Conservation (phyloP, 2,113 vertebrate species). For the Istiophorus platypterus region DNA sequence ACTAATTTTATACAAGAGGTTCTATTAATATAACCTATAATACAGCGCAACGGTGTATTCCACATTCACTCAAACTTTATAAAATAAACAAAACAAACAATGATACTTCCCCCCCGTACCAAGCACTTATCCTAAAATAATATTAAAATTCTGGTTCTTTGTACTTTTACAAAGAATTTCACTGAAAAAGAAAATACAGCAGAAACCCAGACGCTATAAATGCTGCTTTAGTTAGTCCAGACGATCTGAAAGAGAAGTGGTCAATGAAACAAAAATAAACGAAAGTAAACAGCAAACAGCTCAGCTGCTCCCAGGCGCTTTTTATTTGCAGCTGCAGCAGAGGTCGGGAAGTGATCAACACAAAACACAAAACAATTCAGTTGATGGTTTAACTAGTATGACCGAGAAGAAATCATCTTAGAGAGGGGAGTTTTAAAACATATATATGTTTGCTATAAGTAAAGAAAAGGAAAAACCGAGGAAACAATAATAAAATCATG, state of each 20-base stretch:
- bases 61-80: background rate
- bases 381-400: background rate
- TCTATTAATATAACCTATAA: background rate
- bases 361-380: background rate
- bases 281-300: slow-evolving; percentile 42
- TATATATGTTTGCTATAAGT: background rate
- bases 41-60: background rate
- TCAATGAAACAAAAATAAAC: slow-evolving; percentile 37
- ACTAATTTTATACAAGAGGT: background rate
- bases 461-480: slow-evolving; percentile 5
- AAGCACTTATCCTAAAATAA: background rate
- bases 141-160: background rate
- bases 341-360: slow-evolving; percentile 11
- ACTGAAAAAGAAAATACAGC: background rate
- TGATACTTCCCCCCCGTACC: fast-evolving
- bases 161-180: background rate
- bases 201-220: slow-evolving; percentile 18
- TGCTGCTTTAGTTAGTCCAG: background rate
- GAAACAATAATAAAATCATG: background rate
- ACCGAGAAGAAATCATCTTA: background rate
- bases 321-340: slow-evolving; percentile 27
- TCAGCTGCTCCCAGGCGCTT: background rate
- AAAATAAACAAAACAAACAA: slow-evolving; percentile 10
- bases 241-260: slow-evolving; percentile 22
- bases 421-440: too few species aligned